phyloP scores from a whole-genome alignment of 2,888 invertebrate species.

The Lucinisca nassula region DNA sequence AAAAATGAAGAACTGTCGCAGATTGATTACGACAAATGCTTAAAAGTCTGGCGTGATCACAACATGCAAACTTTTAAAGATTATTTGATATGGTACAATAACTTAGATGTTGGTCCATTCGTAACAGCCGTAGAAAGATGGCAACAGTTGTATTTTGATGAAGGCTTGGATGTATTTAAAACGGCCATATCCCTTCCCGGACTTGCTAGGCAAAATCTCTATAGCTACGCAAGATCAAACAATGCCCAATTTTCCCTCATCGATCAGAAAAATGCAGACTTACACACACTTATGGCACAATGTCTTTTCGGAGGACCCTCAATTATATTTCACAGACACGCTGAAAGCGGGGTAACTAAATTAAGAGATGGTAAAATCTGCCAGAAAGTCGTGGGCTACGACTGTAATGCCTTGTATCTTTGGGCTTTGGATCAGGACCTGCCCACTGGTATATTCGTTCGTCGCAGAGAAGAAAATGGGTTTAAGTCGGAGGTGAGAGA shows the following conservation, averaged over 20 bases:
- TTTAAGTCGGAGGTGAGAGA: slow-evolving; percentile 53
- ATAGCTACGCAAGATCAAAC: too few relatives aligned
- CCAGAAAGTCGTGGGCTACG: slow-evolving; percentile 46
- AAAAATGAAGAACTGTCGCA: too few relatives aligned
- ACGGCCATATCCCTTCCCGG: background rate
- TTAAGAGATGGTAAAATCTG: too few relatives aligned
- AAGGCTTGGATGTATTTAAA: background rate
- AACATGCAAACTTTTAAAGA: background rate
- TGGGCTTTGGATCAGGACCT: slow-evolving; percentile 45
- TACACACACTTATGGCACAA: too few relatives aligned
- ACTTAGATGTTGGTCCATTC: background rate
- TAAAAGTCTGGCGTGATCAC: background rate
- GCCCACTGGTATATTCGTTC: slow-evolving; percentile 48
- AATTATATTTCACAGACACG: slow-evolving; percentile 49
- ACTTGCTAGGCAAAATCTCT: background rate
- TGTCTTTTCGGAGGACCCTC: slow-evolving; percentile 40
- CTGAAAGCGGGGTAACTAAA: too few relatives aligned
- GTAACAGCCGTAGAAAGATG: background rate
- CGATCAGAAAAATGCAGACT: too few relatives aligned
- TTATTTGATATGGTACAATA: background rate
- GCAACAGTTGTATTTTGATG: background rate
- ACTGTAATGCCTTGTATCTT: slow-evolving; percentile 58
- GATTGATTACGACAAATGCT: too few relatives aligned
- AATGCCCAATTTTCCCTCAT: too few relatives aligned
- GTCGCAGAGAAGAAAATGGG: slow-evolving; percentile 38